phyloP scores from a whole-genome alignment of 2,888 invertebrate genomes.

The Malachius bipustulatus region DNA sequence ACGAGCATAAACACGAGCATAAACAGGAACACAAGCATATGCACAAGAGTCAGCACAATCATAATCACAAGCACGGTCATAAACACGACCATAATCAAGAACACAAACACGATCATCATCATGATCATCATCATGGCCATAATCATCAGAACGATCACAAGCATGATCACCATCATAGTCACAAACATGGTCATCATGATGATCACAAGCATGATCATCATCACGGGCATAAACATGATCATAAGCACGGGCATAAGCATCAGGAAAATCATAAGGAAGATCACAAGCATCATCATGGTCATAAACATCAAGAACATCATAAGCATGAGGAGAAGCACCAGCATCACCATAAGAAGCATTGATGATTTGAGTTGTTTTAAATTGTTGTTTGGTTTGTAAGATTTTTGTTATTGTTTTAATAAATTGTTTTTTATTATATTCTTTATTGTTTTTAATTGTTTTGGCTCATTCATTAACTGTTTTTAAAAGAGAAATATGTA shows the following conservation, averaged over 20 bases:
- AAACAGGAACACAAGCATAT: slow-evolving; percentile 15
- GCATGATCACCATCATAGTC: slow-evolving; percentile 20
- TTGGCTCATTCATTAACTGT: no score
- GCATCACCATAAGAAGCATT: slow-evolving; percentile 17
- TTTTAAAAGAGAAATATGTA: no score
- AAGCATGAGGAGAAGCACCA: slow-evolving; percentile 20
- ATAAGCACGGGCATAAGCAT: slow-evolving; percentile 20
- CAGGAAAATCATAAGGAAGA: slow-evolving; percentile 20
- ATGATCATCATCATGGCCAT: slow-evolving; percentile 19
- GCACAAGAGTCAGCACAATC: not conserved
- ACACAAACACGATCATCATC: slow-evolving; percentile 19
- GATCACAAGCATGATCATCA: slow-evolving; percentile 18
- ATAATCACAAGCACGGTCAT: slow-evolving; percentile 11
- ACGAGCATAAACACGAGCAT: slow-evolving; percentile 12
- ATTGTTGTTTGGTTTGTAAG: no score
- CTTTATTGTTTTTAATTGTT: no score
- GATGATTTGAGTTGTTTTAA: no score
- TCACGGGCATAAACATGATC: slow-evolving; percentile 19
- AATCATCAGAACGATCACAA: slow-evolving; percentile 17
- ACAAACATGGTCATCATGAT: slow-evolving; percentile 18
- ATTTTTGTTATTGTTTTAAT: no score
- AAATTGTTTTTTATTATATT: no score
- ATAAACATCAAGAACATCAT: slow-evolving; percentile 18
- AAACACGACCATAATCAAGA: slow-evolving; percentile 24
- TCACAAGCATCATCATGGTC: slow-evolving; percentile 19